These are phyloP conservation scores for Anoura caudifer DNA, from an alignment of 2,113 vertebrate genomes.

Conservation along the genomic window DNA sequence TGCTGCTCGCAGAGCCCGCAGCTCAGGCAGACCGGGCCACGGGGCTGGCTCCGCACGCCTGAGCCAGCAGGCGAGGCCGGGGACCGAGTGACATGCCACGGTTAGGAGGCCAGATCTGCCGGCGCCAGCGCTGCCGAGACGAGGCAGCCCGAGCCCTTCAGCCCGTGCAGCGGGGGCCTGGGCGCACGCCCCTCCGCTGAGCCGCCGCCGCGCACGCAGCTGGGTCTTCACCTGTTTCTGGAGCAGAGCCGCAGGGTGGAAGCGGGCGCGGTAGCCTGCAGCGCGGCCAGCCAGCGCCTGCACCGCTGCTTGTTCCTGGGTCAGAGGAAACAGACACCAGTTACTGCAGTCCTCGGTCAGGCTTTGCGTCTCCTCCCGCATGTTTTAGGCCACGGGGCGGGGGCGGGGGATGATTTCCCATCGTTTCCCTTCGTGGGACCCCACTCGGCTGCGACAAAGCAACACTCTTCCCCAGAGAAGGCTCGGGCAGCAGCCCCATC, in stretches of 20 bases:
- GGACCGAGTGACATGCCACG: accelerated
- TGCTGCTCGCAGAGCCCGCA: accelerated
- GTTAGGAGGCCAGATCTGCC: background rate
- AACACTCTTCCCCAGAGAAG: background rate
- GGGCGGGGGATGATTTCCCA: too few species aligned
- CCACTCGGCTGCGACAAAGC: background rate
- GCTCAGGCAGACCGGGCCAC: accelerated
- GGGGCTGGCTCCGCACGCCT: accelerated
- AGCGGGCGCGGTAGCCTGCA: constrained; percentile 74
- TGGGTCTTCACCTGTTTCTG: constrained; percentile 65
- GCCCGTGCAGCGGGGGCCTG: accelerated
- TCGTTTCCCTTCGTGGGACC: background rate
- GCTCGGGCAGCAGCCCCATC: background rate
- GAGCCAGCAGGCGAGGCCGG: accelerated
- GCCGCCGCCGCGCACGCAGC: background rate
- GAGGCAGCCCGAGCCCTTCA: accelerated
- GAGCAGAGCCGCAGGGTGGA: constrained; percentile 79
- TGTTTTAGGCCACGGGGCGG: too few species aligned
- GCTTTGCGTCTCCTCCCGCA: background rate
- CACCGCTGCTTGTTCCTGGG: constrained; percentile 74
- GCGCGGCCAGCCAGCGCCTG: constrained; percentile 56
- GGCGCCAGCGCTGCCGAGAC: accelerated
- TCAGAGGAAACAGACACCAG: background rate
- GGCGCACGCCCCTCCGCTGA: accelerated
- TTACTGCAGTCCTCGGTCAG: accelerated